phyloP scores from a whole-genome alignment of 2,888 invertebrate species.

The Metacarcinus magister region DNA sequence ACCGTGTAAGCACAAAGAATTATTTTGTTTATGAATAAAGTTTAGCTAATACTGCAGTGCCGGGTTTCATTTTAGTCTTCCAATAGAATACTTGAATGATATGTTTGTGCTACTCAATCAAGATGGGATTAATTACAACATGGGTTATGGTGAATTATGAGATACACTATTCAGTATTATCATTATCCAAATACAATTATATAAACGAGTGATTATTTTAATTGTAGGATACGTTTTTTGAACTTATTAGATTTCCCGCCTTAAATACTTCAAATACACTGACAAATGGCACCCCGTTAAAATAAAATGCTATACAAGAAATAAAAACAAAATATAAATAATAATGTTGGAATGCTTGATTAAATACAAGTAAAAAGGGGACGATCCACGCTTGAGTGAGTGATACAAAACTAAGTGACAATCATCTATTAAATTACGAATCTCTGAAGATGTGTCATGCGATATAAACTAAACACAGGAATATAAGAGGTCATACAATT shows the following conservation, averaged over 20 bases:
- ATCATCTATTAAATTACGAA: background rate
- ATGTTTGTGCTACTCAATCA: background rate
- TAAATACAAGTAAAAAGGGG: too few species aligned
- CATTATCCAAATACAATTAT: too few species aligned
- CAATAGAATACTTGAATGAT: background rate
- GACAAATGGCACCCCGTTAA: too few species aligned
- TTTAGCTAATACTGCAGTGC: slow-evolving; percentile 53
- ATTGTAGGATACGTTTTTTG: too few species aligned
- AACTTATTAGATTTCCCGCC: too few species aligned
- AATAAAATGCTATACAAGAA: too few species aligned
- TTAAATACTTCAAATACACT: background rate
- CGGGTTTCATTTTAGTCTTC: background rate
- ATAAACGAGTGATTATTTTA: too few species aligned
- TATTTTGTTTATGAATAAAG: slow-evolving; percentile 74
- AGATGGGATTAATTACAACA: background rate
- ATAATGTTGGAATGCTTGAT: too few species aligned
- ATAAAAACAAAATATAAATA: background rate
- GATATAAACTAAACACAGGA: background rate
- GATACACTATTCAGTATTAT: too few species aligned
- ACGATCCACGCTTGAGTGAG: background rate
- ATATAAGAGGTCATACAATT: background rate
- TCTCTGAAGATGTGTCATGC: background rate
- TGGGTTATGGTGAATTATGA: background rate
- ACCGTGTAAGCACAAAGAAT: slow-evolving; percentile 70
- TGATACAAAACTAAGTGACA: background rate